Evolutionary conservation across 2,113 vertebrate species (phyloP).

Genomic region (Scomber japonicus): DNA sequence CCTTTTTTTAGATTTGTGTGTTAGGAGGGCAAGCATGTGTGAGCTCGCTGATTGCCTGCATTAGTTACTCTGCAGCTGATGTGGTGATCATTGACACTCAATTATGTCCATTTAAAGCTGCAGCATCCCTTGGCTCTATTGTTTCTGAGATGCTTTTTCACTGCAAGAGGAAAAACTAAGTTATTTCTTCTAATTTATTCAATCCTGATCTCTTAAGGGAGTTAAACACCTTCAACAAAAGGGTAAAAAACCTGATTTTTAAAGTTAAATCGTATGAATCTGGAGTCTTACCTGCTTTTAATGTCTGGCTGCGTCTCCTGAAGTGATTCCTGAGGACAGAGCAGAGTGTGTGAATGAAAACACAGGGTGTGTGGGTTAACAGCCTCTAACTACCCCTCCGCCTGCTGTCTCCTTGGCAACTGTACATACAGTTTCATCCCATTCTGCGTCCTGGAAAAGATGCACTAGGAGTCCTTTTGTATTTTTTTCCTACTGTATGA

Average conservation of each 20-base stretch:
- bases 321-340: constrained; percentile 48
- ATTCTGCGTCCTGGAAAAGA: constrained; percentile 51
- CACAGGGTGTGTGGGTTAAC: constrained; percentile 37
- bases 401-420: constrained; percentile 75
- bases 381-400: constrained; percentile 54
- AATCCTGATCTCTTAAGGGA: neutral
- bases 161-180: constrained; percentile 27
- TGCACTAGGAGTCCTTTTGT: constrained; percentile 1
- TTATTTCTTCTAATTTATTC: neutral
- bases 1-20: constrained; percentile 17
- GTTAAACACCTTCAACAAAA: neutral
- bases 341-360: constrained; percentile 28
- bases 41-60: constrained; percentile 46
- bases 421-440: constrained; percentile 59
- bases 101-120: constrained; percentile 68
- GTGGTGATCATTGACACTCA: constrained; percentile 70
- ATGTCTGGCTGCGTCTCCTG: constrained; percentile 12
- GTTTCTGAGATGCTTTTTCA: neutral
- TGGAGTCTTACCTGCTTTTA: constrained; percentile 12
- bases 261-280: neutral
- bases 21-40: constrained; percentile 27
- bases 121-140: constrained; percentile 47
- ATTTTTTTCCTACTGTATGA: neutral
- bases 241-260: neutral
- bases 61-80: constrained; percentile 61